A percentile compares a stretch with the other conserved stretches of the same genome.
These are phyloP conservation scores for Rotaria sp. DNA, from an alignment of 2,888 invertebrate genomes.

Conservation along the genomic window DNA sequence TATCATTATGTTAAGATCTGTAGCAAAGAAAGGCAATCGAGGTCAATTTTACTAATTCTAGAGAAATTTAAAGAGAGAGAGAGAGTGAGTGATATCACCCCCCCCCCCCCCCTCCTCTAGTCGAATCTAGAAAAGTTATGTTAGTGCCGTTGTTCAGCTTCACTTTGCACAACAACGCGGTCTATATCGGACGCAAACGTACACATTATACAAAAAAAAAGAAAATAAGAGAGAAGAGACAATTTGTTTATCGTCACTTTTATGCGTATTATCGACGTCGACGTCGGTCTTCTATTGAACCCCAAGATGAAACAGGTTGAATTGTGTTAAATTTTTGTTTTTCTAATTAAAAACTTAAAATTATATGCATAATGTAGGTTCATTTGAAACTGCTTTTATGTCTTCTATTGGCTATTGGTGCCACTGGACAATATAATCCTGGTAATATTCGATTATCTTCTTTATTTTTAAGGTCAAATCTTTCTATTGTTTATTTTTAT, in stretches of 20 bases:
- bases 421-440: neutral
- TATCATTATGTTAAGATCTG: neutral
- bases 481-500: neutral
- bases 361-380: neutral
- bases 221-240: neutral
- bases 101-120: neutral
- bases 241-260: neutral
- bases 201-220: neutral
- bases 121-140: neutral
- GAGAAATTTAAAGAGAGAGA: neutral
- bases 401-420: neutral
- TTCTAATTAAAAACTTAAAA: neutral
- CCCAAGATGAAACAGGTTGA: neutral
- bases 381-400: constrained; percentile 6
- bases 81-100: neutral
- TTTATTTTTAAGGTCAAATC: neutral
- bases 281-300: neutral
- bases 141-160: neutral
- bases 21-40: neutral
- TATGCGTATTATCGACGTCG: neutral
- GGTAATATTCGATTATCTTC: neutral
- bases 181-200: neutral
- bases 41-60: neutral
- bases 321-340: neutral
- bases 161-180: neutral